Evolutionary conservation across 1,140 invertebrate genomes (phyloP), one percentile per base, ranked within the genome.

Genomic region (Aphis craccivora): DNA sequence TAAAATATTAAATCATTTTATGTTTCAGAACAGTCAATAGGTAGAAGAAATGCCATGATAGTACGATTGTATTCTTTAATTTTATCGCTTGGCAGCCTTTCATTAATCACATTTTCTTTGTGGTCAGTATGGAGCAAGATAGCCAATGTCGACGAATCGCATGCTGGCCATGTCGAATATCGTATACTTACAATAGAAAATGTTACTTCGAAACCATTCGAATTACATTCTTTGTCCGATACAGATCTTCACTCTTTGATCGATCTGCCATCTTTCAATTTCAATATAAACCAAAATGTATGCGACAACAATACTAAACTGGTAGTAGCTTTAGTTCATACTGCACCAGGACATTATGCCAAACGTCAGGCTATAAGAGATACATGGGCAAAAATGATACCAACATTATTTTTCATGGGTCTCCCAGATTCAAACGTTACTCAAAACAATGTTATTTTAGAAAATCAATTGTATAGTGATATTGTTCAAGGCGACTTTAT

Each of bases 401-500:
- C 96, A 93, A 94, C 97, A 0, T 95, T 97, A 23, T 98, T 98
- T 95, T 95, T 98, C 22, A 94, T 98, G 76, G 98, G 98, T 11
- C 81, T 93, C 25, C 95, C 95, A 30, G 96, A 96, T 1, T 95
- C 96, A 86, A 67, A 93, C 0, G 94, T 94, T 9, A 51, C 94
- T 95, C 96, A 97, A 94, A 93, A 95, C 0, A 94, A 94, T 25
- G 94, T 98, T 5, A 94, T 96, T 30, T 94, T 95, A 83, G 98
- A 98, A 95, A 96, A 96, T 94, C 94, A 94, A 7, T 94, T 94
- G 1, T 96, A 97, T 94, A 95, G 96, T 37, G 98, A 98, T 95
- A 96, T 98, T 93, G 96, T 98, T 45, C 97, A 98, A 95, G 97
- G 97, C 45, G 97, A 96, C 94, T 98, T 98, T 95, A 93, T 96